These are phyloP conservation scores for Anadara kagoshimensis DNA, from an alignment of 1,140 invertebrate species.

Conservation along the genomic window DNA sequence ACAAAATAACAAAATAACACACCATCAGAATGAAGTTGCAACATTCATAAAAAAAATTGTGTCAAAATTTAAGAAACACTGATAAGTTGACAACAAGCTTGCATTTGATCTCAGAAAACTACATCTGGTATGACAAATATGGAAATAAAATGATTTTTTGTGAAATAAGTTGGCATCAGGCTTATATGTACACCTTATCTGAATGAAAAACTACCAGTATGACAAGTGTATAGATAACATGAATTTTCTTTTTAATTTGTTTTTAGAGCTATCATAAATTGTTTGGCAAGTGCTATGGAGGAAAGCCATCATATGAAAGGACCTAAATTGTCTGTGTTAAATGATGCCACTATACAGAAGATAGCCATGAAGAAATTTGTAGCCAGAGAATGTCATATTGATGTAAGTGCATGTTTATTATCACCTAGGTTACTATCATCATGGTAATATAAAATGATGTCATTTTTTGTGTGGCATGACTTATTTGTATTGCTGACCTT, in stretches of 20 bases:
- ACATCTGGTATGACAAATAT: too few species aligned
- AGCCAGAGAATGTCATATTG: conserved; percentile 46
- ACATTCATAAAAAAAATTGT: too few species aligned
- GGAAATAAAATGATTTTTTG: too few species aligned
- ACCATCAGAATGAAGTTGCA: too few species aligned
- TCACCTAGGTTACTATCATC: too few species aligned
- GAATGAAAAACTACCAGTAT: neutral
- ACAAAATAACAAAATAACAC: too few species aligned
- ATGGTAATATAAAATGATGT: too few species aligned
- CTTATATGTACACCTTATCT: too few species aligned
- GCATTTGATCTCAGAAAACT: too few species aligned
- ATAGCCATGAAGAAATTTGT: conserved; percentile 64
- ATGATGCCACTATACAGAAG: conserved; percentile 63
- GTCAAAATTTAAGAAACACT: too few species aligned
- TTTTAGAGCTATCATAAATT: conserved; percentile 21
- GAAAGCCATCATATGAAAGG: neutral
- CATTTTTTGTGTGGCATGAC: neutral
- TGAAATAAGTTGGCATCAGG: too few species aligned
- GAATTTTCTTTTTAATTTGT: conserved; percentile 5
- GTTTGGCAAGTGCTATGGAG: conserved; percentile 8
- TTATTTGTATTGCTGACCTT: neutral
- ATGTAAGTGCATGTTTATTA: conserved; percentile 45
- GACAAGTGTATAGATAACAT: neutral
- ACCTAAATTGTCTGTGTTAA: conserved; percentile 54
- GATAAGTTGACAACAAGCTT: too few species aligned